Evolutionary conservation across 2,113 vertebrate species (phyloP), one percentile per base, ranked within the genome.

Genomic region (Pyrgilauda ruficollis): DNA sequence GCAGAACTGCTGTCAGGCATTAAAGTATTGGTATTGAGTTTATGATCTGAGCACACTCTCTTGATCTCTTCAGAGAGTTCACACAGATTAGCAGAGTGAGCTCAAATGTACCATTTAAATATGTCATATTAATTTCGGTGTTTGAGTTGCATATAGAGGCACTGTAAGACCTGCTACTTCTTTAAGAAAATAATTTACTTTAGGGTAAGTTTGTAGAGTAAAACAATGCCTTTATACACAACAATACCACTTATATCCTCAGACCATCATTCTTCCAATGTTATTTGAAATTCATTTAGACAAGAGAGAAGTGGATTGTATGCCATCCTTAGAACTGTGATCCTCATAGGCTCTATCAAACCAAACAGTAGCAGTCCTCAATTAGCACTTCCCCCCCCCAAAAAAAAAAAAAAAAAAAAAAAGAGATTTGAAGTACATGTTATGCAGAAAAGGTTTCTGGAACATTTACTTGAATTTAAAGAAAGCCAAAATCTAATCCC

Each of bases 61-160:
- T 61, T 67, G 49, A 68, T 87, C 90, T 92, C 91, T 90, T 90
- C 72, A 88, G 3, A 58, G 62, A 80, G 62, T 56, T 96, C n/a
- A 61, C 33, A 41, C 0, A 61, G 56, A 64, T 49, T 41, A 62
- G 28, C 16, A 88, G 27, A 85, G 12, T 53, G 74, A 95, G 77
- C 30, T 59, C 74, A 56, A 52, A 75, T 10, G n/a, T 52, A 49
- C 23, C 13, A 31, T 59, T 90, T 77, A 96, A 89, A 79, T 43
- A 47, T 10, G 10, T 26, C 37, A 62, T 23, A 78, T 39, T 73
- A 2, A 62, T 89, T 76, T 76, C 31, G 47, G 49, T 55, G 30
- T 72, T 77, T 74, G 50, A 49, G 31, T 35, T 86, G 39, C 55
- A 4, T n/a, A 4, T 9, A 39, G n/a, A 78, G 13, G 43, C 39